A percentile compares a stretch with the other conserved stretches of the same genome.
phyloP scores from a whole-genome alignment of 2,888 invertebrate genomes.

The Mimachlamys varia region DNA sequence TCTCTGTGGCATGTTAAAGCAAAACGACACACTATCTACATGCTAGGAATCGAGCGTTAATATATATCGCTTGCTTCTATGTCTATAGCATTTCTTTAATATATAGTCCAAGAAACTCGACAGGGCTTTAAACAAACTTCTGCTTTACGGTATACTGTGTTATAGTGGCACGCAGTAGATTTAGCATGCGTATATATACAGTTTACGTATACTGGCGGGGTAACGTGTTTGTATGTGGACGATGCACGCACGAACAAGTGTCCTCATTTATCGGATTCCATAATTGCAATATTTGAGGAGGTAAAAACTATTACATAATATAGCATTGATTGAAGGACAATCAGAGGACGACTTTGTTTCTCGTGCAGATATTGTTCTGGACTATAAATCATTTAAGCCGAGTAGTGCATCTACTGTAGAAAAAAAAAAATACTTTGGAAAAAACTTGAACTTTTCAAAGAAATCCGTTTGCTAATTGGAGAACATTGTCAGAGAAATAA shows the following conservation, averaged over 20 bases:
- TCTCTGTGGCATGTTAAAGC: constrained; percentile 26
- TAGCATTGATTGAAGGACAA: neutral
- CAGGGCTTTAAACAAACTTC: constrained; percentile 15
- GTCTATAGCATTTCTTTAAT: constrained; percentile 25
- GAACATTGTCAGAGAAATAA: neutral
- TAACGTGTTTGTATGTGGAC: neutral
- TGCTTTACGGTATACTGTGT: neutral
- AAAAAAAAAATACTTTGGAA: neutral
- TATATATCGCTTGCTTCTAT: constrained; percentile 2
- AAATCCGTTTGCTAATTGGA: neutral
- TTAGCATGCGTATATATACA: constrained; percentile 31
- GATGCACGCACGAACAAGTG: constrained; percentile 17
- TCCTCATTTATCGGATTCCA: neutral
- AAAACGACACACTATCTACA: constrained; percentile 26
- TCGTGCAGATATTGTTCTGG: neutral
- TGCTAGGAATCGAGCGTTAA: constrained; percentile 12
- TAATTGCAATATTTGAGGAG: neutral
- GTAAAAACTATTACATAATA: neutral
- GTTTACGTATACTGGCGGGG: constrained; percentile 14
- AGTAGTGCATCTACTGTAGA: neutral
- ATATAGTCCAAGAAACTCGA: constrained; percentile 27
- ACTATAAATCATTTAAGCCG: neutral
- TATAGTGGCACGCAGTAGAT: constrained; percentile 20
- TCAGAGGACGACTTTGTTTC: neutral
- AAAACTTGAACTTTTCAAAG: neutral